These are phyloP conservation scores for Drosophila parthenogenetica DNA, from an alignment of 2,888 invertebrate genomes.

Conservation along the genomic window DNA sequence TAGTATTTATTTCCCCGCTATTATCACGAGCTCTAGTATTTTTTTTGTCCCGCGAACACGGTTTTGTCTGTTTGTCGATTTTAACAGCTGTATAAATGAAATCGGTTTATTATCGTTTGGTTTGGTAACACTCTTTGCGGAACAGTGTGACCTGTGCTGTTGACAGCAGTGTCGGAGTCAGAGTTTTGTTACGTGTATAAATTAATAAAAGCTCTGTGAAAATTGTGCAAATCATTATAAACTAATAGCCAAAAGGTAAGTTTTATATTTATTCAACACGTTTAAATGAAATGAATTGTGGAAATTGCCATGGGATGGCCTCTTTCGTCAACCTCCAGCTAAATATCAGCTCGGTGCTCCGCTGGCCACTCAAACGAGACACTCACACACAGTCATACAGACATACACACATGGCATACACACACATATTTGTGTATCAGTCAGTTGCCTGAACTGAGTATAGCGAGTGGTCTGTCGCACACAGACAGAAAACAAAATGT, in stretches of 20 bases:
- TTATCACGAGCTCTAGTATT: no score
- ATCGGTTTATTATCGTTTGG: background rate
- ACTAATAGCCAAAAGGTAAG: slow-evolving; percentile 62
- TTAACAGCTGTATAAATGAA: background rate
- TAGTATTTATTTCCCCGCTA: no score
- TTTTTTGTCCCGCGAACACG: no score
- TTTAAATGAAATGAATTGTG: slow-evolving; percentile 12
- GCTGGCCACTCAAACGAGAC: slow-evolving; percentile 63
- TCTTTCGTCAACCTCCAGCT: slow-evolving; percentile 15
- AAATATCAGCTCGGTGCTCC: slow-evolving; percentile 56
- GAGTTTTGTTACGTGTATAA: slow-evolving; percentile 69
- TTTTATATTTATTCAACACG: slow-evolving; percentile 16
- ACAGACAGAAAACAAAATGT: slow-evolving; percentile 80
- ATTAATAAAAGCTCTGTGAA: slow-evolving; percentile 46
- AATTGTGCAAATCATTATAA: slow-evolving; percentile 64
- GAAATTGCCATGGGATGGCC: slow-evolving; percentile 19
- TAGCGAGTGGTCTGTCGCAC: slow-evolving; percentile 54
- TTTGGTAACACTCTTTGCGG: slow-evolving; percentile 35
- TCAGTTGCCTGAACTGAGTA: slow-evolving; percentile 45
- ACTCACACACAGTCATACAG: slow-evolving; percentile 25
- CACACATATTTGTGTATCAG: slow-evolving; percentile 50
- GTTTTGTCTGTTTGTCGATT: no score
- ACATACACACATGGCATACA: slow-evolving; percentile 29
- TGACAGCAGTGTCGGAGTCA: slow-evolving; percentile 58
- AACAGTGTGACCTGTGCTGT: slow-evolving; percentile 60